These are phyloP conservation scores for Drosophila mojavensis DNA, from an alignment of 1,140 invertebrate species.

Conservation along the genomic window DNA sequence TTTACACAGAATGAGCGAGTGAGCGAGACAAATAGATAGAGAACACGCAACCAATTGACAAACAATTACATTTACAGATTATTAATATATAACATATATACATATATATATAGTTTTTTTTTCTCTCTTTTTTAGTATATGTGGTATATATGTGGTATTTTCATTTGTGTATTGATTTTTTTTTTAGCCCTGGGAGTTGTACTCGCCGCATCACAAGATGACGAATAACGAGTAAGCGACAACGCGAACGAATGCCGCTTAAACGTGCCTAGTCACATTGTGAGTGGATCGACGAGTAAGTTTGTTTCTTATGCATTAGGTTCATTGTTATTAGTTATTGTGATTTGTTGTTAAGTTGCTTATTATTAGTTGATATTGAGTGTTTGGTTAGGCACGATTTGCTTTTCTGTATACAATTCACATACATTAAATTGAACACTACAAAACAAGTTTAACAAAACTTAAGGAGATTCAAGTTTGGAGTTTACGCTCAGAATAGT, in stretches of 20 bases:
- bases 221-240: slow-evolving; percentile 53
- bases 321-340: slow-evolving; percentile 13
- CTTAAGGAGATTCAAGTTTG: slow-evolving; percentile 72
- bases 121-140: slow-evolving; percentile 12
- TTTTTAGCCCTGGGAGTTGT: slow-evolving; percentile 54
- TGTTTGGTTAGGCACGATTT: slow-evolving; percentile 68
- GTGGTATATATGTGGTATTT: slow-evolving; percentile 1
- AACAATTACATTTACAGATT: slow-evolving; percentile 37
- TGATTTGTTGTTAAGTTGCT: neutral
- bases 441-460: slow-evolving; percentile 83
- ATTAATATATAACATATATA: slow-evolving; percentile 1
- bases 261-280: slow-evolving; percentile 55
- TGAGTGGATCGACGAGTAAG: slow-evolving; percentile 42
- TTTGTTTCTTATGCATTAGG: slow-evolving; percentile 13
- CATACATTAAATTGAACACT: slow-evolving; percentile 84
- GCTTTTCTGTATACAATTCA: slow-evolving; percentile 78
- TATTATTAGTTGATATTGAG: slow-evolving; percentile 43
- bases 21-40: slow-evolving; percentile 6
- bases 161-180: neutral
- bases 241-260: slow-evolving; percentile 19
- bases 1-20: slow-evolving; percentile 29
- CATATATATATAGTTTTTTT: neutral
- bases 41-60: slow-evolving; percentile 48
- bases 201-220: slow-evolving; percentile 59
- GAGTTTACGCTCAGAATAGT: slow-evolving; percentile 11